Conservation (phyloP, 2,888 invertebrate genomes). For the Mongoloraphidia duomilia region DNA sequence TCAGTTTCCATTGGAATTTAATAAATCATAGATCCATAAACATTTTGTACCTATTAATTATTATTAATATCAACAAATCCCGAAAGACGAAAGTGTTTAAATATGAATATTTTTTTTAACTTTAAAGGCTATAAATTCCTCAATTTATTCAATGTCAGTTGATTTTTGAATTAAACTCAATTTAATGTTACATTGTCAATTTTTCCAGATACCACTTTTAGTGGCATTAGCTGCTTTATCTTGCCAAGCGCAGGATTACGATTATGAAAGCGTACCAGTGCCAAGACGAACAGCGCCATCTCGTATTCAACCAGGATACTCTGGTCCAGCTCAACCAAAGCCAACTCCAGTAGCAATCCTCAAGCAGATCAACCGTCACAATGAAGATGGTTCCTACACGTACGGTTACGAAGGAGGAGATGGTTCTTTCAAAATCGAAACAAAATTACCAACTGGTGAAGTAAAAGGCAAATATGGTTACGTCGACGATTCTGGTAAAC, state of each 20-base stretch:
- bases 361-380: conserved; percentile 81
- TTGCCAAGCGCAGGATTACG: conserved; percentile 34
- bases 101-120: too few species aligned
- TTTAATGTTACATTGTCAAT: background rate
- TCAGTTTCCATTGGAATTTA: too few species aligned
- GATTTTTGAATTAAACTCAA: too few species aligned
- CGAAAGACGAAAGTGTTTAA: too few species aligned
- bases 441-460: conserved; percentile 64
- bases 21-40: too few species aligned
- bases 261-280: conserved; percentile 28
- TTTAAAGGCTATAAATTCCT: too few species aligned
- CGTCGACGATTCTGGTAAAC: conserved; percentile 67
- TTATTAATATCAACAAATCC: too few species aligned
- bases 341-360: conserved; percentile 62
- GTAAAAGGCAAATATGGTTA: conserved; percentile 86
- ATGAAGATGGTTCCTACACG: conserved; percentile 81
- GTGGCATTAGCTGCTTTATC: conserved; percentile 33
- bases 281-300: conserved; percentile 32
- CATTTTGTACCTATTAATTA: too few species aligned
- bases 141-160: too few species aligned
- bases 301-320: conserved; percentile 28
- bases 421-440: conserved; percentile 82
- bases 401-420: conserved; percentile 82
- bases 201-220: conserved; percentile 23
- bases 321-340: conserved; percentile 29